Evolutionary conservation across 2,113 vertebrate genomes (phyloP), one percentile per base, ranked within the genome.

Genomic region (Arenaria interpres): DNA sequence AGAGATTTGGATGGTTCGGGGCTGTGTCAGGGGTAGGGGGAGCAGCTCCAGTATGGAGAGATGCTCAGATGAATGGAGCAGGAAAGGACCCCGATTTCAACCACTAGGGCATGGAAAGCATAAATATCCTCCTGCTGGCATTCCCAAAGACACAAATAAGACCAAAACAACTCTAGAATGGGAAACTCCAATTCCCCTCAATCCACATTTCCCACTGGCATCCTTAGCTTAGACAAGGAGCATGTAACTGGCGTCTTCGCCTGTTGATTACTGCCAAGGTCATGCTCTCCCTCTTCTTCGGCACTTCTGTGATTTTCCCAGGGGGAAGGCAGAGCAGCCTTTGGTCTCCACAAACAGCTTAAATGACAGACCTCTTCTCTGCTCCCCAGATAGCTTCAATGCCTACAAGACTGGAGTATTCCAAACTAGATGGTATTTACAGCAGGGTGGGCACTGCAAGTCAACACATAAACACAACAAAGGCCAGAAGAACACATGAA

Each of bases 241-340:
- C 91, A 72, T 50, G 57, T 68, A 88, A 50, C 82, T 96, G 95
- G 91, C 85, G 87, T 77, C 93, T 93, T 77, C 3, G 54, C 48
- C 82, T 85, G 85, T 63, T 39, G 14, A 76, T 93, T 89, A 85
- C 92, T 45, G 46, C 85, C 84, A 95, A 69, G 73, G 85, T 72
- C 75, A 85, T 27, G 81, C 77, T 92, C 84, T 90, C 84, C 51
- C 13, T 94, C 75, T 90, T 94, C 89, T 92, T 89, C 57, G 39
- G 82, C 4, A 11, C 73, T 91, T 96, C 60, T 91, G 63, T 30
- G 88, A 83, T 48, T 90, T 95, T 94, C 81, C 85, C 62, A 51
- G 67, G 82, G 76, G 51, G 6, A 73, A 71, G 32, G 69, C 73
- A 88, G 59, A 91, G 81, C 62, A 90, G 39, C 22, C 66, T 68